Evolutionary conservation across 2,797 vertebrate species (phyloP).

Genomic region (Paedocypris micromegethes): DNA sequence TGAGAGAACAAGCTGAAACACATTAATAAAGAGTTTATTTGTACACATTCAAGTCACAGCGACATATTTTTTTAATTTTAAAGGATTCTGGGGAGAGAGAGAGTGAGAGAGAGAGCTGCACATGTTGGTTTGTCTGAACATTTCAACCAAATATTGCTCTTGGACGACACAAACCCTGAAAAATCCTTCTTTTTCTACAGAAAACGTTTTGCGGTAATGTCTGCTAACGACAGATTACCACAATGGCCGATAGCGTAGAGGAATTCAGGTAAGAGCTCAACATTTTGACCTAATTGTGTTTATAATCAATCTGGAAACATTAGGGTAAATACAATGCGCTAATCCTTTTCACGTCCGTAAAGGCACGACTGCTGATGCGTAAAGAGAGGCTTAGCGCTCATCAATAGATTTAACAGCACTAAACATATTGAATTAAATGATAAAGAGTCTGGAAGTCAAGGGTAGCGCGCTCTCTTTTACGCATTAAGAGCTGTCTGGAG

Average conservation of each 20-base stretch:
- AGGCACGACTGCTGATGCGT: slow-evolving; percentile 27
- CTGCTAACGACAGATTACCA: slow-evolving; percentile 27
- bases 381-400: slow-evolving; percentile 37
- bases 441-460: slow-evolving; percentile 36
- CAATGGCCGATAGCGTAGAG: not conserved
- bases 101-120: no score
- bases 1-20: no score
- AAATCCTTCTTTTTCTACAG: slow-evolving; percentile 14
- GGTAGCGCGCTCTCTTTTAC: slow-evolving; percentile 26
- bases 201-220: slow-evolving; percentile 15
- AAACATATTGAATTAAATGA: slow-evolving; percentile 41
- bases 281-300: slow-evolving; percentile 39
- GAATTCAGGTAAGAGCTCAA: slow-evolving; percentile 21
- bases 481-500: slow-evolving; percentile 35
- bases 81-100: no score
- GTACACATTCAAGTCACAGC: no score
- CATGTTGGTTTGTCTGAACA: no score
- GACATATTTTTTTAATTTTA: no score
- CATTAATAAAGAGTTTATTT: no score
- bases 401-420: slow-evolving; percentile 41
- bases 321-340: slow-evolving; percentile 36
- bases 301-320: slow-evolving; percentile 41
- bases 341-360: slow-evolving; percentile 32
- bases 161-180: no score
- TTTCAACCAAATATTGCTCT: no score